Conservation (phyloP, 37 sponge, comb jelly and placozoan genomes). For the Eunapius fragilis region DNA sequence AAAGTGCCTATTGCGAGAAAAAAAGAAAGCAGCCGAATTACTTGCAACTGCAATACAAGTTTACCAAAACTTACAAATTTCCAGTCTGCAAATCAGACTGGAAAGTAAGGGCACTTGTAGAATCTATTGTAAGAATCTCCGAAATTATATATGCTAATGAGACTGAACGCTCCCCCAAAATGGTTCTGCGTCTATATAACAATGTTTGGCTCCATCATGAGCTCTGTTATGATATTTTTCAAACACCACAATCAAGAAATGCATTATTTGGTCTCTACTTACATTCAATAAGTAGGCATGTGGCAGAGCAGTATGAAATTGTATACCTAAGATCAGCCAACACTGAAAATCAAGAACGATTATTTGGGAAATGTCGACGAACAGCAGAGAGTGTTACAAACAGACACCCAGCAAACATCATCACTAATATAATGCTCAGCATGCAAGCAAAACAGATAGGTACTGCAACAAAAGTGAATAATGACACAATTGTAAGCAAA, state of each 20-base stretch:
- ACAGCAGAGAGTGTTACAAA: constrained; percentile 8
- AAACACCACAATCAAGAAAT: not conserved
- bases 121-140: not conserved
- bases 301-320: constrained; percentile 16
- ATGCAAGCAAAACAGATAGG: constrained; percentile 12
- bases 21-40: no score
- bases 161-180: no score
- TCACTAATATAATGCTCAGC: constrained; percentile 7
- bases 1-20: no score
- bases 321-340: constrained; percentile 17
- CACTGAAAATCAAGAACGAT: constrained; percentile 21
- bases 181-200: constrained; percentile 8
- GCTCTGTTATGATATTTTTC: constrained; percentile 8
- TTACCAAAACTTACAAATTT: no score
- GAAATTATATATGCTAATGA: no score
- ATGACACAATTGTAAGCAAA: not conserved
- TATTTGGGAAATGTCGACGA: constrained; percentile 8
- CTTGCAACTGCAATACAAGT: no score
- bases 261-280: not conserved
- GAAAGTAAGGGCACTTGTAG: not conserved
- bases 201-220: constrained; percentile 19
- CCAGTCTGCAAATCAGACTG: no score
- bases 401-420: constrained; percentile 4
- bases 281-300: constrained; percentile 3
- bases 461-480: no score